Evolutionary conservation across 1,140 invertebrate genomes (phyloP).

Genomic region (Periplaneta americana): DNA sequence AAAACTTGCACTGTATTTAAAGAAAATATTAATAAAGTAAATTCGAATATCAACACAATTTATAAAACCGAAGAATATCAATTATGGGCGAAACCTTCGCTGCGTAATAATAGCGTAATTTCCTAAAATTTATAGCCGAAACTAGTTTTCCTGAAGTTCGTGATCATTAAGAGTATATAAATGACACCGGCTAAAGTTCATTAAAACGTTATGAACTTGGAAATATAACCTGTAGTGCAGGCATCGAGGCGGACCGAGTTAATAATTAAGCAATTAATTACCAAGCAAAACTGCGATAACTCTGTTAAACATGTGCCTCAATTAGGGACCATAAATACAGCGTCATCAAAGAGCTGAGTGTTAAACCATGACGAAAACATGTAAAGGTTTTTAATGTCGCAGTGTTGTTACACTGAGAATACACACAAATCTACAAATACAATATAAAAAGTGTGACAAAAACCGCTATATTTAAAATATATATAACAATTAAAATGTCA

Average conservation of each 20-base stretch:
- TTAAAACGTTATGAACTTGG: background rate
- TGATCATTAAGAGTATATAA: background rate
- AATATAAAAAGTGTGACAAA: too few species aligned
- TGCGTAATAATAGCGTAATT: background rate
- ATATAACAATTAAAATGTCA: too few species aligned
- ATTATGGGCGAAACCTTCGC: background rate
- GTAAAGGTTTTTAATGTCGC: background rate
- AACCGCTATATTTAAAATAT: too few species aligned
- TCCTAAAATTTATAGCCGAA: background rate
- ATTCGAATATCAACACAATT: too few species aligned
- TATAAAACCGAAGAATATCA: too few species aligned
- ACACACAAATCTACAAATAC: too few species aligned
- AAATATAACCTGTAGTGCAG: background rate
- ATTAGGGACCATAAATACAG: background rate
- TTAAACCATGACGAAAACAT: background rate
- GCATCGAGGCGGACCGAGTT: background rate
- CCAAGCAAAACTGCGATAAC: background rate
- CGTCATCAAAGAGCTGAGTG: background rate
- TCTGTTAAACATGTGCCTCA: background rate
- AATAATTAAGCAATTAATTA: background rate
- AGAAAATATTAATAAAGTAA: too few species aligned
- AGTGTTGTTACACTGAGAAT: background rate
- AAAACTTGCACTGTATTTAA: too few species aligned
- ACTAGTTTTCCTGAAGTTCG: background rate
- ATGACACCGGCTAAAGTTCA: background rate